These are phyloP conservation scores for Adoxophyes honmai DNA, from an alignment of 1,140 invertebrate species.

Conservation along the genomic window DNA sequence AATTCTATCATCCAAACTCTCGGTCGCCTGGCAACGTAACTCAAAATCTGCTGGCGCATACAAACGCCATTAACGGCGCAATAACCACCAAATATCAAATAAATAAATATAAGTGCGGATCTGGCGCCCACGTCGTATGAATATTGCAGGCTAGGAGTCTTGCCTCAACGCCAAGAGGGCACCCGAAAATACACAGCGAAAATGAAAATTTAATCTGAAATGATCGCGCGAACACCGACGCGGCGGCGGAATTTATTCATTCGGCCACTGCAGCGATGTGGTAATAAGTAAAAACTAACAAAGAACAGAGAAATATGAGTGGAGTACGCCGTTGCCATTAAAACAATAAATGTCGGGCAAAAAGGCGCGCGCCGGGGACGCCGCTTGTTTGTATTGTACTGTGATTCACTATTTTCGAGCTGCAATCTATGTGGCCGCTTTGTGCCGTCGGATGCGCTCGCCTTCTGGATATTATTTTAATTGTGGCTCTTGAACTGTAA, in stretches of 20 bases:
- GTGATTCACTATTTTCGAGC: too few species aligned
- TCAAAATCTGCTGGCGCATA: too few species aligned
- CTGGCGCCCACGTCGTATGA: conserved; percentile 16
- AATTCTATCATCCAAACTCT: too few species aligned
- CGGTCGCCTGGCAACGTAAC: too few species aligned
- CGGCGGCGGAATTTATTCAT: conserved; percentile 40
- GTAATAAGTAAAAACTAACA: conserved; percentile 53
- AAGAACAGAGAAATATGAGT: conserved; percentile 46
- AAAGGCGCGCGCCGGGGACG: conserved; percentile 7
- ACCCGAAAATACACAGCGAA: conserved; percentile 16
- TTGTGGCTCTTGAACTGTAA: too few species aligned
- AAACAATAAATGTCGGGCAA: conserved; percentile 49
- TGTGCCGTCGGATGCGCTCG: too few species aligned
- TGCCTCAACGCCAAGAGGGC: conserved; percentile 13
- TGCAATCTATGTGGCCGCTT: too few species aligned
- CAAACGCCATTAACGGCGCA: too few species aligned
- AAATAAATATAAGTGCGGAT: conserved; percentile 20
- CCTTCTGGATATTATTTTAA: too few species aligned
- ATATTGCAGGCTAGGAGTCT: conserved; percentile 22
- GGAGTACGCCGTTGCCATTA: conserved; percentile 36
- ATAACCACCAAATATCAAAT: neutral
- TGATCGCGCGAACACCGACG: conserved; percentile 26
- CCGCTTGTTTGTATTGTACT: neutral
- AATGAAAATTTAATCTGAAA: conserved; percentile 43
- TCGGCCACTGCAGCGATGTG: conserved; percentile 24